Evolutionary conservation across 2,113 vertebrate species (phyloP).

Genomic region (Rutilus rutilus): DNA sequence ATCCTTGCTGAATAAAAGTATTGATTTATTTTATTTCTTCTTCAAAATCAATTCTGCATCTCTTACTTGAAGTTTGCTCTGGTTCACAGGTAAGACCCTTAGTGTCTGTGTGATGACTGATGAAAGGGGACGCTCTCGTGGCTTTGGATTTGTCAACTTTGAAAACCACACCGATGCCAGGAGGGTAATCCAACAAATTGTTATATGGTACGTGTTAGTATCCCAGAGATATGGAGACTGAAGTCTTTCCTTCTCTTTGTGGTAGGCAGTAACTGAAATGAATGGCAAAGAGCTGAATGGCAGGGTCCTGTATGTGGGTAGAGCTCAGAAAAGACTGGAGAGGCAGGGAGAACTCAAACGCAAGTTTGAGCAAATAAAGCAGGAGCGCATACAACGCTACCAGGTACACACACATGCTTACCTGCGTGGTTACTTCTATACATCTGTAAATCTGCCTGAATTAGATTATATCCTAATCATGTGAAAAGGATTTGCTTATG

Average conservation of each 20-base stretch:
- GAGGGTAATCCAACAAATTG: conserved; percentile 77
- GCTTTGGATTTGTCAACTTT: conserved; percentile 96
- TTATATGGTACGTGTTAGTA: not conserved
- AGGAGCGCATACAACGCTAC: conserved; percentile 89
- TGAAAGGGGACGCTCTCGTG: conserved; percentile 80
- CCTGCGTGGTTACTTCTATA: not conserved
- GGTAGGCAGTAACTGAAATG: conserved; percentile 90
- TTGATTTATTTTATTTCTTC: too few relatives aligned
- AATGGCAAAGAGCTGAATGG: conserved; percentile 91
- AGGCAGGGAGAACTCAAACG: conserved; percentile 91
- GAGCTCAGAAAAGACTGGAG: conserved; percentile 93
- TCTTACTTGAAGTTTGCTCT: not conserved
- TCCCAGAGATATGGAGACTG: not conserved
- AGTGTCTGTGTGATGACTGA: conserved; percentile 97
- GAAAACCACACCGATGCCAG: conserved; percentile 92
- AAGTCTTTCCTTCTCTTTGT: conserved; percentile 15
- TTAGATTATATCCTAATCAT: not conserved
- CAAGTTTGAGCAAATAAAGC: conserved; percentile 93
- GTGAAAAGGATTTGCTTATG: not conserved
- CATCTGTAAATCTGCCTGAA: not conserved
- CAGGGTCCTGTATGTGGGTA: conserved; percentile 85
- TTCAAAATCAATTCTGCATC: not conserved
- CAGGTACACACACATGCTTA: conserved; percentile 78
- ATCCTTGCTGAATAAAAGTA: too few relatives aligned
- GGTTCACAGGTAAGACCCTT: conserved; percentile 83